Evolutionary conservation across 2,888 invertebrate genomes (phyloP), one percentile per base, ranked within the genome.

Genomic region (Athalia circularis): DNA sequence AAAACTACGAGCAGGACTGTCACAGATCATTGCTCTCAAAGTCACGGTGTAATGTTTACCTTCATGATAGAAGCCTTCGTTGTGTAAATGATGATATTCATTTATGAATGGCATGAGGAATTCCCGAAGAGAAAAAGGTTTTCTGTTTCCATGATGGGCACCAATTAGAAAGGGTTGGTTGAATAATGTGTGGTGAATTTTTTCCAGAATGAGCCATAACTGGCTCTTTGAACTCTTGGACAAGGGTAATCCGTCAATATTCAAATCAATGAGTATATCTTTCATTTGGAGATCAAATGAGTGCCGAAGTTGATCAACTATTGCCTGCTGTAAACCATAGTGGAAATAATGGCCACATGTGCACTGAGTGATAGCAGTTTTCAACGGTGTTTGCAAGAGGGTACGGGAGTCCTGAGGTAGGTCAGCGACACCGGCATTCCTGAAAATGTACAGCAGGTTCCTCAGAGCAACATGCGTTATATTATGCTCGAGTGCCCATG

Each of bases 1-100:
- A 65, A 77, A 80, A n/a, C 76, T 74, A 54, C 78, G 79, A 5
- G 82, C 80, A 45, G 80, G 80, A 3, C 79, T 80, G 77, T 83
- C 82, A 65, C 79, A 80, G 29, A 77, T 57, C 29, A 80, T 9
- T 0, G 59, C 68, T 72, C 74, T 77, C 54, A 81, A 72, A 9
- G 47, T 54, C 11, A 80, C 59, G 29, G 29, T 54, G 8, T 75
- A 77, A 62, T 62, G 13, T 52, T 62, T 75, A 11, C 54, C 67
- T 3, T 78, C 68, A 57, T 64, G 75, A 48, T 45, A 6, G 29
- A 83, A 61, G 3, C 81, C 82, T 59, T 62, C 61, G 7, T 70
- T 64, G 48, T 68, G 29, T 50, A 82, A 74, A 11, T 70, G 45
- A 8, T 65, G 15, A 43, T 75, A 68, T 59, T 83, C 82, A 15